Conservation (phyloP, 2,797 vertebrate genomes). For the Oreonectes daqikongensis region DNA sequence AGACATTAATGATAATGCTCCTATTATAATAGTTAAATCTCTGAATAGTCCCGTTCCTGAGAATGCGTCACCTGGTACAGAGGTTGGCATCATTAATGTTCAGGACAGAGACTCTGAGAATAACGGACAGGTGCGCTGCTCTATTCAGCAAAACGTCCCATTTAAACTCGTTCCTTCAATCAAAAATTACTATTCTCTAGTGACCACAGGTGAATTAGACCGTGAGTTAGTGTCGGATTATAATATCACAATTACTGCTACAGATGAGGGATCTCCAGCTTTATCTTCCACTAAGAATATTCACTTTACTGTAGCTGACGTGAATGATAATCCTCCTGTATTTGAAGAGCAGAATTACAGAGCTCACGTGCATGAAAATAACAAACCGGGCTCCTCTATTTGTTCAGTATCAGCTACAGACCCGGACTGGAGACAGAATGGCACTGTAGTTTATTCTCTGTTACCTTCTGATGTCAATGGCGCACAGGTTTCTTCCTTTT, state of each 20-base stretch:
- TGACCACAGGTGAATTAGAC: slow-evolving; percentile 60
- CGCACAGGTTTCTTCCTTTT: slow-evolving; percentile 60
- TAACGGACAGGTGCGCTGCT: slow-evolving; percentile 70
- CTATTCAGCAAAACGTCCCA: slow-evolving; percentile 65
- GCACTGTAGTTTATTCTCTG: slow-evolving; percentile 67
- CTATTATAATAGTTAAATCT: slow-evolving; percentile 60
- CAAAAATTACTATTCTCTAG: slow-evolving; percentile 65
- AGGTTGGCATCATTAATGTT: slow-evolving; percentile 68
- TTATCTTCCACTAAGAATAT: slow-evolving; percentile 54
- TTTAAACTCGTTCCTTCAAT: slow-evolving; percentile 69
- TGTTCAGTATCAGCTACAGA: slow-evolving; percentile 64
- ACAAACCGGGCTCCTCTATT: slow-evolving; percentile 62
- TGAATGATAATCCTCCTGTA: slow-evolving; percentile 66
- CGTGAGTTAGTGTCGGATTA: slow-evolving; percentile 63
- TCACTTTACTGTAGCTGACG: slow-evolving; percentile 59
- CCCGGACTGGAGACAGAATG: slow-evolving; percentile 70
- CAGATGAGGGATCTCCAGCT: slow-evolving; percentile 61
- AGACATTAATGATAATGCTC: slow-evolving; percentile 71
- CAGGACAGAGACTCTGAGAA: slow-evolving; percentile 71
- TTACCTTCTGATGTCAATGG: slow-evolving; percentile 63
- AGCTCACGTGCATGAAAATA: slow-evolving; percentile 64
- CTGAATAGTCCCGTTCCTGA: slow-evolving; percentile 59
- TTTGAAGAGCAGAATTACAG: slow-evolving; percentile 63
- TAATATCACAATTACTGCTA: slow-evolving; percentile 66
- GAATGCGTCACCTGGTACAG: slow-evolving; percentile 59